phyloP scores from a whole-genome alignment of 2,888 invertebrate genomes.

The Helicoverpa assulta region DNA sequence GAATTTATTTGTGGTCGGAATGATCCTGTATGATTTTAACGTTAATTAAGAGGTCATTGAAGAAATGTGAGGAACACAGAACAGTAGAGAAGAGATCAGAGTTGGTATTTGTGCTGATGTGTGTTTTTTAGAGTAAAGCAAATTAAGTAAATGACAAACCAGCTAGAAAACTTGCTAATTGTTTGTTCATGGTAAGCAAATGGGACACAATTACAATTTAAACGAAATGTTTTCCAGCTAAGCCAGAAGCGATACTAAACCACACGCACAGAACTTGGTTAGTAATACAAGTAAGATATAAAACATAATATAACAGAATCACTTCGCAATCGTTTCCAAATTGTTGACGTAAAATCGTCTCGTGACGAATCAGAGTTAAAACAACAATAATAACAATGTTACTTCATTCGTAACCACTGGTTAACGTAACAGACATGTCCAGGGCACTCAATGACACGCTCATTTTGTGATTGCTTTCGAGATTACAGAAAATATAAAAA shows the following conservation, averaged over 20 bases:
- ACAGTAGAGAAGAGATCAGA: no score
- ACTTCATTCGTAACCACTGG: slow-evolving; percentile 38
- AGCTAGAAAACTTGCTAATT: no score
- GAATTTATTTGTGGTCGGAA: slow-evolving; percentile 12
- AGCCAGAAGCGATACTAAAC: slow-evolving; percentile 25
- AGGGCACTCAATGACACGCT: slow-evolving; percentile 38
- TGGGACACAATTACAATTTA: slow-evolving; percentile 1
- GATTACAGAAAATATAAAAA: slow-evolving; percentile 19
- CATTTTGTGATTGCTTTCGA: slow-evolving; percentile 9
- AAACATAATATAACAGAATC: slow-evolving; percentile 21
- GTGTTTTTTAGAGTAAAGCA: no score
- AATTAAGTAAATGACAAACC: no score
- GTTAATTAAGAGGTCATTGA: neutral
- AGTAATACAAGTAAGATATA: slow-evolving; percentile 24
- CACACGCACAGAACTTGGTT: slow-evolving; percentile 29
- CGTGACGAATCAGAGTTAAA: slow-evolving; percentile 12
- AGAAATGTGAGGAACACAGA: slow-evolving; percentile 1
- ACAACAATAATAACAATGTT: slow-evolving; percentile 34
- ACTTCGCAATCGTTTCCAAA: slow-evolving; percentile 32
- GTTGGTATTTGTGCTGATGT: no score
- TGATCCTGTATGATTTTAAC: slow-evolving; percentile 2
- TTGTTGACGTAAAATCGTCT: slow-evolving; percentile 20
- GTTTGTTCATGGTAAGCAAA: no score
- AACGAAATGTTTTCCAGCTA: slow-evolving; percentile 17
- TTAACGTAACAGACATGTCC: slow-evolving; percentile 47